Conservation (phyloP, 2,888 invertebrate species). For the Venustoraphidia nigricollis region DNA sequence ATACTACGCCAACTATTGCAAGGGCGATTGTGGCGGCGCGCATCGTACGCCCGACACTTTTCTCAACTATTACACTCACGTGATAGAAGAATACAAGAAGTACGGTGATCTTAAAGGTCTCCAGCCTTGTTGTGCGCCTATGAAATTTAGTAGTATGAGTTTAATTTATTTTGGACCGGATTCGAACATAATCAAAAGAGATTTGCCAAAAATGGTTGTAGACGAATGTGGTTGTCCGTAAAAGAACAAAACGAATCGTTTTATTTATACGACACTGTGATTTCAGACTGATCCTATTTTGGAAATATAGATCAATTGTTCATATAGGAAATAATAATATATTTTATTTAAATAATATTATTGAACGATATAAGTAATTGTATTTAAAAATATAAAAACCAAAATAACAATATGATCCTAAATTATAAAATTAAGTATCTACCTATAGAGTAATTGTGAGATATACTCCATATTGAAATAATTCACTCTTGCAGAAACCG, state of each 20-base stretch:
- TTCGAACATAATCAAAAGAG: conserved; percentile 81
- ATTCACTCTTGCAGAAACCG: no score
- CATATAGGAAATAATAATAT: no score
- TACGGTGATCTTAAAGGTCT: conserved; percentile 59
- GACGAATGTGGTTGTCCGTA: conserved; percentile 91
- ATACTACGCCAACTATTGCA: conserved; percentile 88
- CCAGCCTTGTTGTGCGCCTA: conserved; percentile 83
- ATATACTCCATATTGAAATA: no score
- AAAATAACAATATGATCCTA: no score
- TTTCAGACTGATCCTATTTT: no score
- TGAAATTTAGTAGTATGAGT: conserved; percentile 84
- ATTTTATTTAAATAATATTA: no score
- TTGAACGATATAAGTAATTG: no score
- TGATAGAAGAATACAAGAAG: conserved; percentile 77
- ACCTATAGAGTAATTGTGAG: no score
- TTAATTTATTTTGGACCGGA: conserved; percentile 84
- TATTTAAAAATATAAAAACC: no score
- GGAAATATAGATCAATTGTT: no score
- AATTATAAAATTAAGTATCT: no score
- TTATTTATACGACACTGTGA: no score
- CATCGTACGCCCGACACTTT: conserved; percentile 68
- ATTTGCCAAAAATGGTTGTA: conserved; percentile 90
- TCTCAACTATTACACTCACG: conserved; percentile 79
- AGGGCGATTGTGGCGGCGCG: conserved; percentile 68
- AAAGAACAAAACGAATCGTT: conserved; percentile 14